These are phyloP conservation scores for Drosophila cognata DNA, from an alignment of 2,888 invertebrate species.

Conservation along the genomic window DNA sequence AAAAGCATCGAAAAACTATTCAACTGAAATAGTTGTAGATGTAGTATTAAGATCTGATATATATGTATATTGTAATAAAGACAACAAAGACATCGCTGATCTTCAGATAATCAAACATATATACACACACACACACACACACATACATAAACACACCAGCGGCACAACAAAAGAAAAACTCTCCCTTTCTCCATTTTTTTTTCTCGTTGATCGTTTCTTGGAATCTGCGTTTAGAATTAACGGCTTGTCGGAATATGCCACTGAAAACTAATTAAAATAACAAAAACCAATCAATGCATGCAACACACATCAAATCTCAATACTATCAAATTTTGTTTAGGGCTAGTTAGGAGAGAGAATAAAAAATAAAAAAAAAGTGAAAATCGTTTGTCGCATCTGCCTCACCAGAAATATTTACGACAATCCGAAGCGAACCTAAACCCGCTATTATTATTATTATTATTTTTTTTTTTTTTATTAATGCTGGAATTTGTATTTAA, in stretches of 20 bases:
- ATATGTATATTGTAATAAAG: neutral
- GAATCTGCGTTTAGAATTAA: slow-evolving; percentile 55
- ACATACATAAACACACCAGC: slow-evolving; percentile 3
- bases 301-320: slow-evolving; percentile 44
- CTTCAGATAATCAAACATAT: slow-evolving; percentile 6
- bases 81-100: neutral
- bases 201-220: slow-evolving; percentile 38
- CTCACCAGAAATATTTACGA: slow-evolving; percentile 52
- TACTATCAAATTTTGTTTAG: slow-evolving; percentile 3
- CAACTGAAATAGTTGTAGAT: neutral
- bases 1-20: neutral
- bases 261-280: slow-evolving; percentile 74
- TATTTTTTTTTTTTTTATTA: slow-evolving; percentile 15
- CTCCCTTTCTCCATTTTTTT: slow-evolving; percentile 58
- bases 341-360: slow-evolving; percentile 1
- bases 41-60: neutral
- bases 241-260: slow-evolving; percentile 50
- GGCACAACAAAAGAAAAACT: slow-evolving; percentile 60
- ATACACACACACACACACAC: neutral
- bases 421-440: slow-evolving; percentile 39
- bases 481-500: slow-evolving; percentile 70
- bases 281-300: slow-evolving; percentile 70
- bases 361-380: slow-evolving; percentile 42
- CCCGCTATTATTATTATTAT: slow-evolving; percentile 43
- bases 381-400: slow-evolving; percentile 37